Evolutionary conservation across 2,797 vertebrate species (phyloP).

Genomic region (Molothrus ater): DNA sequence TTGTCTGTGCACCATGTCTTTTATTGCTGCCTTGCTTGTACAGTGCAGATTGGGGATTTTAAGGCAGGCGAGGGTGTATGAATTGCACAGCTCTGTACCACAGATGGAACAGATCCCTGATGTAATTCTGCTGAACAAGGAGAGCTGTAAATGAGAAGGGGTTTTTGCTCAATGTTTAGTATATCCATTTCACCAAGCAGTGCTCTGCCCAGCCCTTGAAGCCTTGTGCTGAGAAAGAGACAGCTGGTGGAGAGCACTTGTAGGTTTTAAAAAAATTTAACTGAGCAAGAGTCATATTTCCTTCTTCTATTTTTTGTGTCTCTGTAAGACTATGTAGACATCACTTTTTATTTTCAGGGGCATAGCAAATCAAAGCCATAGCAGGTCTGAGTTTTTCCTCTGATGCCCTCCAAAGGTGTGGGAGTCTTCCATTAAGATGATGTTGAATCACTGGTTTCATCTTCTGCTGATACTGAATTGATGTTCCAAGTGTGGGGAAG

Average conservation of each 20-base stretch:
- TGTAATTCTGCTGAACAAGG: background rate
- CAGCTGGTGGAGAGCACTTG: background rate
- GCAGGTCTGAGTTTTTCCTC: background rate
- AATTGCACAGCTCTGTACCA: background rate
- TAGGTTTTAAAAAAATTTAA: background rate
- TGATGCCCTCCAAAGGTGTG: background rate
- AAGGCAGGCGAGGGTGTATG: constrained; percentile 5
- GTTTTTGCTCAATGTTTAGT: background rate
- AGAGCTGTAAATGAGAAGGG: background rate
- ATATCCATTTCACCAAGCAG: background rate
- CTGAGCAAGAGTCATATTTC: background rate
- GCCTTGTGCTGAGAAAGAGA: background rate
- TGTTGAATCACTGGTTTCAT: background rate
- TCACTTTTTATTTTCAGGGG: background rate
- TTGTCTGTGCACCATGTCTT: constrained; percentile 5
- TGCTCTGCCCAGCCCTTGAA: background rate
- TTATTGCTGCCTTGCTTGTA: constrained; percentile 14
- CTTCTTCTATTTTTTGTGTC: background rate
- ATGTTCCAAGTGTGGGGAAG: background rate
- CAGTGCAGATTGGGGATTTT: background rate
- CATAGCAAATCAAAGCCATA: background rate
- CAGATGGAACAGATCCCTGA: constrained; percentile 9
- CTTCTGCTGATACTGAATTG: background rate
- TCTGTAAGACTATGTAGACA: background rate
- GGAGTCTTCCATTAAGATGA: background rate